phyloP scores from a whole-genome alignment of 1,140 invertebrate species.

The Drosophila pectinifera region DNA sequence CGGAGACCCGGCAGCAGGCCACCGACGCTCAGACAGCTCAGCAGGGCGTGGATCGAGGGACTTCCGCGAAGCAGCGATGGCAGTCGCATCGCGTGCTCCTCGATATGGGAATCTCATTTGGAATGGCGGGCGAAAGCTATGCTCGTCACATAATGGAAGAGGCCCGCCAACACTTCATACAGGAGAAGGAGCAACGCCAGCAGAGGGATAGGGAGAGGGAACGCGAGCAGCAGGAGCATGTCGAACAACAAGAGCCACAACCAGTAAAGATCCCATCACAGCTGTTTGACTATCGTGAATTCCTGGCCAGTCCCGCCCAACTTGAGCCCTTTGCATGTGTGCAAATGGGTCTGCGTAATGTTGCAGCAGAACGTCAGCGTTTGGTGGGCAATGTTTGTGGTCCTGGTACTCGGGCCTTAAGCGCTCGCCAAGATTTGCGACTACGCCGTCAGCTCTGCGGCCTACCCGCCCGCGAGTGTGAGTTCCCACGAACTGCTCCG shows the following conservation, averaged over 20 bases:
- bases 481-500: conserved; percentile 64
- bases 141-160: conserved; percentile 86
- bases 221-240: conserved; percentile 29
- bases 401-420: conserved; percentile 87
- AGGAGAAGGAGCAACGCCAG: conserved; percentile 48
- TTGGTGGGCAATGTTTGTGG: conserved; percentile 86
- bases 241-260: background rate
- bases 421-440: conserved; percentile 88
- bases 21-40: conserved; percentile 75
- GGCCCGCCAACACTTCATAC: conserved; percentile 66
- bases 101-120: conserved; percentile 90
- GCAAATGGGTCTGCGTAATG: conserved; percentile 86
- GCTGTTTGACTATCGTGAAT: conserved; percentile 59
- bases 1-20: conserved; percentile 89
- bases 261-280: conserved; percentile 14
- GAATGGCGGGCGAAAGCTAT: conserved; percentile 89
- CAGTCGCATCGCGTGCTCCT: conserved; percentile 89
- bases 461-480: conserved; percentile 86
- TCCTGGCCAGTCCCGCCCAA: conserved; percentile 38
- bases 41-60: conserved; percentile 83
- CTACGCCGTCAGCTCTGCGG: conserved; percentile 88
- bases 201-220: conserved; percentile 29
- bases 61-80: conserved; percentile 90
- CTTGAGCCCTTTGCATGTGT: conserved; percentile 88
- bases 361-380: conserved; percentile 79